phyloP scores from a whole-genome alignment of 2,113 vertebrate species.

The Ciconia stormi region DNA sequence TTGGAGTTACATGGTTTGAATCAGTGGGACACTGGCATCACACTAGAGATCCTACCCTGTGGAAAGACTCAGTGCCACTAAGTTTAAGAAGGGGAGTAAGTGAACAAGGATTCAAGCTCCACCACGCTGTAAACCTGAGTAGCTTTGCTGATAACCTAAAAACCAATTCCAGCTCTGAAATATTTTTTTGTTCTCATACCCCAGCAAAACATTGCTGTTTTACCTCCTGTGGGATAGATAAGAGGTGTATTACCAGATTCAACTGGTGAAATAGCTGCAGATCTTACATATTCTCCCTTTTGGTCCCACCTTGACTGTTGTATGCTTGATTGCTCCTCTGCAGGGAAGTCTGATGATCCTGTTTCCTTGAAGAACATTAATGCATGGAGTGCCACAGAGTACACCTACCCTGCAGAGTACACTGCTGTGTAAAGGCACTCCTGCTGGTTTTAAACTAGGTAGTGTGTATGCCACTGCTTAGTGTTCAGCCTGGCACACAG shows the following conservation, averaged over 20 bases:
- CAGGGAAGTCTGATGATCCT: conserved; percentile 33
- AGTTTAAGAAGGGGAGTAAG: background rate
- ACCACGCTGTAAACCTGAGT: background rate
- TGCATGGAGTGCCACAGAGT: background rate
- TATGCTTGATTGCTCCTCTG: conserved; percentile 43
- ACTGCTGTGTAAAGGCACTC: background rate
- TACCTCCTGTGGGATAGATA: background rate
- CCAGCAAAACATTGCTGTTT: background rate
- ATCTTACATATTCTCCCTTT: background rate
- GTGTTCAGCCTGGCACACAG: background rate
- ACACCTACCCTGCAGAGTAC: conserved; percentile 8
- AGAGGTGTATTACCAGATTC: background rate
- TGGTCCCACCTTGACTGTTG: background rate
- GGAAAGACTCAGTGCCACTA: background rate
- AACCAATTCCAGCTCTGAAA: background rate
- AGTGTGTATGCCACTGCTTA: background rate
- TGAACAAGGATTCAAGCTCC: background rate
- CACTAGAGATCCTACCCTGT: background rate
- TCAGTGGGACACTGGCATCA: background rate
- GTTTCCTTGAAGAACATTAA: conserved; percentile 28
- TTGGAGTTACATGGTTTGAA: background rate
- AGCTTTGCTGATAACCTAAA: background rate
- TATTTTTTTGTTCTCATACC: background rate
- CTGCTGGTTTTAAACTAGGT: background rate
- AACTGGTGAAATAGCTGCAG: background rate